Conservation (phyloP, 2,113 vertebrate genomes). For the Anser cygnoides region DNA sequence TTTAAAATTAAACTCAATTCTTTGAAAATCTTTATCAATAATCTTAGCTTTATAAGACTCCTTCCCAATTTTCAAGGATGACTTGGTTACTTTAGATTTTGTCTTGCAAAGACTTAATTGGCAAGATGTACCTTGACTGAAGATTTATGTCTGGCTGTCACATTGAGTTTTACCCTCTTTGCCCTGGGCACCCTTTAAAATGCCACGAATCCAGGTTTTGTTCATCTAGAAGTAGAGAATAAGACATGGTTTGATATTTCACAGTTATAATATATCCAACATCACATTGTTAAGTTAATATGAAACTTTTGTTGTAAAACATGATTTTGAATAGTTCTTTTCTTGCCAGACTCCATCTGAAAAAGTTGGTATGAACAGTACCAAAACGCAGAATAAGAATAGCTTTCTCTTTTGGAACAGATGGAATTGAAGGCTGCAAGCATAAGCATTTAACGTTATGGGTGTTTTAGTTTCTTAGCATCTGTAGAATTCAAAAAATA, state of each 20-base stretch:
- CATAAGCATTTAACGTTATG: rapidly evolving
- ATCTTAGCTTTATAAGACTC: background rate
- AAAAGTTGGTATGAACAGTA: background rate
- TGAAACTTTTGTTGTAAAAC: background rate
- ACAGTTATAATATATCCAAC: background rate
- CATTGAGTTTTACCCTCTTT: background rate
- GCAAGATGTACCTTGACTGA: background rate
- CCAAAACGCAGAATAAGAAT: background rate
- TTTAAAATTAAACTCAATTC: background rate
- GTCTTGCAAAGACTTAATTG: background rate
- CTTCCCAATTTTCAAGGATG: background rate
- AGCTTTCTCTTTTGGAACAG: background rate
- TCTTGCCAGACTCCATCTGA: background rate
- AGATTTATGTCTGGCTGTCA: rapidly evolving
- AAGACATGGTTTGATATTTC: background rate
- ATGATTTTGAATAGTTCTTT: background rate
- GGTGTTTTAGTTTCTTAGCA: rapidly evolving
- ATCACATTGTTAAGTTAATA: background rate
- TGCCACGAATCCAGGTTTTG: background rate
- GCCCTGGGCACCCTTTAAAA: background rate
- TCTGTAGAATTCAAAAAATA: background rate
- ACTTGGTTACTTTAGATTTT: background rate
- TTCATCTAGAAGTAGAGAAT: background rate
- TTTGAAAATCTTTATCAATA: background rate
- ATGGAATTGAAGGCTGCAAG: background rate